Base-by-base conservation (phyloP, 1,140 invertebrate genomes). In the Cotesia vestalis region DNA sequence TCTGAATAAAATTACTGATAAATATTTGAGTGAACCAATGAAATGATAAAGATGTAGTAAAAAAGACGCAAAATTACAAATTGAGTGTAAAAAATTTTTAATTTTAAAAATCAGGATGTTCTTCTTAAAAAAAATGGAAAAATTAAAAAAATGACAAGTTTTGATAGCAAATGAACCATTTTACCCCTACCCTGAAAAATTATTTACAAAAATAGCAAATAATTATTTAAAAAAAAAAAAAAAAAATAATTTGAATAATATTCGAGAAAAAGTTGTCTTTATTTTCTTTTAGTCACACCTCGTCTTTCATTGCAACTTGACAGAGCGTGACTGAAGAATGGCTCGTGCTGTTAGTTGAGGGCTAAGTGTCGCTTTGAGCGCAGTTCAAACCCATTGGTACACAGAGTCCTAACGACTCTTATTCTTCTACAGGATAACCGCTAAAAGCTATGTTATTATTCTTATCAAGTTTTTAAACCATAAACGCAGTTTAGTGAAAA, bases 271-370 rank as follows among this genome's bases (percentile, higher is more conserved):
- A 12, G 9, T 17, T 57, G 5, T 20, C 53, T 57, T 57, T 57
- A 57, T 57, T 61, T 34, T 27, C 59, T 27, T 61, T 61, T 27
- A 61, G 59, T 61, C 59, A 61, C 59, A 61, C 59, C 59, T 61
- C 27, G 59, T 61, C 59, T 61, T 11, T 46, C 59, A 27, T 61
- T 61, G 14, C 17, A 61, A 20, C 17, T 61, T 20, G 59, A 61
- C 59, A 61, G 59, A 61, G 14, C 34, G 59, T 61, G 27, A 27
- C 59, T 6, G 27, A 35, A 61, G 59, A 61, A 35, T 61, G 59
- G 59, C 17, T 34, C 27, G 27, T 34, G 59, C 27, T 61, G 14
- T 34, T 27, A 46, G 40, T 8, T 27, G 27, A 34, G 20, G 59
- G 59, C 34, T 61, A 61, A 61, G 59, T 61, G 59, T 27, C 59